Conservation (phyloP, 2,888 invertebrate genomes). For the Drosophila fungiperda region DNA sequence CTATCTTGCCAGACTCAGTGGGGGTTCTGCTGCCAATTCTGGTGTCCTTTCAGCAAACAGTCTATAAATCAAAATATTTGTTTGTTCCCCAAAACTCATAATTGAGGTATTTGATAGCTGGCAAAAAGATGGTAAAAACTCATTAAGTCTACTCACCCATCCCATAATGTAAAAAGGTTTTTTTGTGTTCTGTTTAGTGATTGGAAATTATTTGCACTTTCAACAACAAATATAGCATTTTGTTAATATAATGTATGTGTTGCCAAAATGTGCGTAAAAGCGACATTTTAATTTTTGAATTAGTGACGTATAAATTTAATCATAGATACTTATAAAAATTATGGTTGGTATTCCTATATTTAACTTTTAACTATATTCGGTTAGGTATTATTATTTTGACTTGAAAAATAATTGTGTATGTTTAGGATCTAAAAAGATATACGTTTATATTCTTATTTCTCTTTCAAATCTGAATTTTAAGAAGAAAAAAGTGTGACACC, state of each 20-base stretch:
- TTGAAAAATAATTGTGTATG: neutral
- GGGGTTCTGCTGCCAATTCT: neutral
- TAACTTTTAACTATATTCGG: neutral
- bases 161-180: neutral
- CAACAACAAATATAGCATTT: neutral
- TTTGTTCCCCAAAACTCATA: constrained; percentile 43
- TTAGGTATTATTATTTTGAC: neutral
- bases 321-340: neutral
- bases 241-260: neutral
- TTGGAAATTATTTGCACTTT: constrained; percentile 61
- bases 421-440: neutral
- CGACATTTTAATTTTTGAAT: neutral
- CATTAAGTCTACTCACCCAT: neutral
- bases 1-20: constrained; percentile 30
- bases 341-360: neutral
- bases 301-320: neutral
- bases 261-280: neutral
- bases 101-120: constrained; percentile 56
- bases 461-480: too few relatives aligned
- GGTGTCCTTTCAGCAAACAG: constrained; percentile 14
- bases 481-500: too few relatives aligned
- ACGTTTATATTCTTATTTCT: too few relatives aligned
- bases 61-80: constrained; percentile 59
- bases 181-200: constrained; percentile 54
- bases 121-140: constrained; percentile 20